phyloP scores from a whole-genome alignment of 2,888 invertebrate genomes.

The Keiferia lycopersicella region DNA sequence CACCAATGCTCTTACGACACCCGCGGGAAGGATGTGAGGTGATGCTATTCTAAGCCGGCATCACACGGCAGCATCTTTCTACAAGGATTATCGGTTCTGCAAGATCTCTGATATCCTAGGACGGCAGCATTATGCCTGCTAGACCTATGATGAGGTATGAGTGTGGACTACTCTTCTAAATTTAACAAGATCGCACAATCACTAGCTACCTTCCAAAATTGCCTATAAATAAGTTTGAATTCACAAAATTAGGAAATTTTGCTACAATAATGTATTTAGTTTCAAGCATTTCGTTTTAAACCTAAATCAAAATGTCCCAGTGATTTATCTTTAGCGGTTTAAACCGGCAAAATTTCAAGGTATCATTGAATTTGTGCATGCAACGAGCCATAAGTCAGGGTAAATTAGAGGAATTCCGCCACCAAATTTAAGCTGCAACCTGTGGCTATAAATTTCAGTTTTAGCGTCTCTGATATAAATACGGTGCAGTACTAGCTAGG shows the following conservation, averaged over 20 bases:
- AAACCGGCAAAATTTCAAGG: conserved; percentile 27
- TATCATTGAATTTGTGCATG: conserved; percentile 31
- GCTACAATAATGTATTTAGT: not conserved
- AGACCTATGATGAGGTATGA: too few relatives aligned
- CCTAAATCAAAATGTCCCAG: conserved; percentile 20
- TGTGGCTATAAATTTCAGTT: conserved; percentile 39
- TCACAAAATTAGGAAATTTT: not conserved
- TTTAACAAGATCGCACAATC: too few relatives aligned
- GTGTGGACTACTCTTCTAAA: too few relatives aligned
- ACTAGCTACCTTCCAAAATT: too few relatives aligned
- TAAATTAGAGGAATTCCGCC: conserved; percentile 40
- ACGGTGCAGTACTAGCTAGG: conserved; percentile 18
- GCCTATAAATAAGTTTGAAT: not conserved
- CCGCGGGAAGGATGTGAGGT: too few relatives aligned
- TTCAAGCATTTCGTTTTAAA: conserved; percentile 7
- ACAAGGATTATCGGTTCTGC: too few relatives aligned
- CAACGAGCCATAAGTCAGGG: conserved; percentile 38
- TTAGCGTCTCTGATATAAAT: conserved; percentile 31
- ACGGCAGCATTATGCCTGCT: too few relatives aligned
- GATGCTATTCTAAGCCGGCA: too few relatives aligned
- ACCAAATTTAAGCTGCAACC: conserved; percentile 38
- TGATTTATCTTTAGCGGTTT: conserved; percentile 22
- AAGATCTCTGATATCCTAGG: too few relatives aligned
- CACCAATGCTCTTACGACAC: too few relatives aligned
- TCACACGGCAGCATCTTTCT: too few relatives aligned